Evolutionary conservation across 2,888 invertebrate species (phyloP), one percentile per base, ranked within the genome.

Genomic region (Ephialtes manifestator): DNA sequence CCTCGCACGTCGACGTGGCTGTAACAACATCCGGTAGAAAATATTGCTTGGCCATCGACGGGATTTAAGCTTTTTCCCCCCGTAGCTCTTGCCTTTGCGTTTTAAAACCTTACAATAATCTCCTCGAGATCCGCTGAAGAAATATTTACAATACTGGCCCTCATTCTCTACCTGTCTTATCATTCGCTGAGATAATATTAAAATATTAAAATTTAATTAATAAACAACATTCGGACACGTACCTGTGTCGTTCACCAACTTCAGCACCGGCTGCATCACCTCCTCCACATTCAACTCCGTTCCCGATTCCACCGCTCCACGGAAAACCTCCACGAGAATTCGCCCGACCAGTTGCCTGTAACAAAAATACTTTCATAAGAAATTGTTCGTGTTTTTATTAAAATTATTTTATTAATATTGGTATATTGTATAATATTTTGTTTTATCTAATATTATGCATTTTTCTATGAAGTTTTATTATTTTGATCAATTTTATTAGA

Each of bases 281-380:
- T 91, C 90, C 28, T 88, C 87, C 48, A 91, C 83, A 70, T 89
- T 84, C 4, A 93, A 58, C 74, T 87, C 86, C 39, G 88, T 88
- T n/a, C 90, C 88, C 58, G 87, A 89, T 70, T 91, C 90, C 60
- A 90, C 90, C 28, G 95, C 95, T 51, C 93, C 94, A 84, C 95
- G 94, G 88, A 96, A 95, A 76, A 96, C 94, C 86, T 96, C 96
- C 91, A 96, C 93, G 81, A 96, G 93, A 84, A 95, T 94, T 83
- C 95, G 94, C 1, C 96, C 95, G 78, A 96, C 95, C 94, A 95
- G 94, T 93, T 96, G 95, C 89, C 96, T 96, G 95, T 46, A 95
- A 95, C 86, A 90, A 2, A 18, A 58, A 70, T 5, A 13, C 63
- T 35, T 46, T 60, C 35, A 35, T 31, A 46, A 51, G 53, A 24